These are phyloP conservation scores for Chromobotia macracanthus DNA, from an alignment of 2,797 vertebrate genomes.

Conservation along the genomic window DNA sequence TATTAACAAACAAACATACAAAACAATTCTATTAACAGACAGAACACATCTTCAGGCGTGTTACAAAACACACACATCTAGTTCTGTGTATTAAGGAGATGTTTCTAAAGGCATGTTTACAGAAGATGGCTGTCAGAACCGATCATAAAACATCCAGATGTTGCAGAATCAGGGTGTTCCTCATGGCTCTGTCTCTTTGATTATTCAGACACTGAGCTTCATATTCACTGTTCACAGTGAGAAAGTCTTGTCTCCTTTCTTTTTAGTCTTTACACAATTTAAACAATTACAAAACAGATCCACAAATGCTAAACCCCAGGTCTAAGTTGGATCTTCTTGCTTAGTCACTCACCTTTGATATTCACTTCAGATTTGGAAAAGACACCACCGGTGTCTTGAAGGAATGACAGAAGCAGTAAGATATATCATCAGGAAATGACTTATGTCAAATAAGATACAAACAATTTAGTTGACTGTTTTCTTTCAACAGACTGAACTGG, in stretches of 20 bases:
- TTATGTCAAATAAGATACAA: not conserved
- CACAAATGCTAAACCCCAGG: not conserved
- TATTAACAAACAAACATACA: slow-evolving; percentile 28
- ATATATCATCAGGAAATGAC: not conserved
- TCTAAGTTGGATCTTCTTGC: no score
- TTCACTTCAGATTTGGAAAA: not conserved
- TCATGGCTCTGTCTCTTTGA: not conserved
- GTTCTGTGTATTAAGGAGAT: not conserved
- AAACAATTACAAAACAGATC: not conserved
- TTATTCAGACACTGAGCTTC: not conserved
- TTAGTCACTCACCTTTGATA: not conserved
- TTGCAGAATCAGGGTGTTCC: not conserved
- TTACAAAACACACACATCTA: not conserved
- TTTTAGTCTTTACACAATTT: not conserved
- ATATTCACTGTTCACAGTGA: not conserved
- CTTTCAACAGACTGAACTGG: not conserved
- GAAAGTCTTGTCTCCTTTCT: not conserved
- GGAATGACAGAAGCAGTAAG: not conserved
- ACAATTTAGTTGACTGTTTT: not conserved
- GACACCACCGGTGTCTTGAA: not conserved
- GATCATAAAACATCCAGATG: not conserved
- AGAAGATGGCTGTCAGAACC: slow-evolving; percentile 14
- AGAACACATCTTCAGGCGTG: not conserved
- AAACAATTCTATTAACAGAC: not conserved
- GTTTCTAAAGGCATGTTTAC: not conserved